Evolutionary conservation across 2,888 invertebrate genomes (phyloP).

Genomic region (Hypena proboscidalis): DNA sequence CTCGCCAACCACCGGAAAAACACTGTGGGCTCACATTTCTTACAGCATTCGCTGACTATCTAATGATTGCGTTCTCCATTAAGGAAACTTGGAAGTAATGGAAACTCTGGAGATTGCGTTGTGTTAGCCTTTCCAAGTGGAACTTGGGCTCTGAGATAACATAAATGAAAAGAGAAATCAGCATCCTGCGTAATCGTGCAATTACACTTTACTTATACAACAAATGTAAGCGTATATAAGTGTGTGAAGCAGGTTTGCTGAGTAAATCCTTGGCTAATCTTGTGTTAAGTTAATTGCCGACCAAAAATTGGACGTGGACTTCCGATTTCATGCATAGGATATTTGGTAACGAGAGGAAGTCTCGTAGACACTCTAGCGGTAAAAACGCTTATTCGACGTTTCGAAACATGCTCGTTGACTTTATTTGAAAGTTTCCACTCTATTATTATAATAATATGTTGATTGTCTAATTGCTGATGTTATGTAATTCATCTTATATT

Average conservation of each 20-base stretch:
- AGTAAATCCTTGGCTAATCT: conserved; percentile 16
- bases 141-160: conserved; percentile 32
- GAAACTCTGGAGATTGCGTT: conserved; percentile 29
- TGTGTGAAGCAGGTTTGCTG: not conserved
- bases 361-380: conserved; percentile 33
- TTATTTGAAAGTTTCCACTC: conserved; percentile 28
- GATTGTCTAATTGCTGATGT: conserved; percentile 23
- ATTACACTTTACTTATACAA: conserved; percentile 7
- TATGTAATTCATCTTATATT: conserved; percentile 32
- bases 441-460: conserved; percentile 22
- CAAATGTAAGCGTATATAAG: not conserved
- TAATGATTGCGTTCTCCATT: conserved; percentile 24
- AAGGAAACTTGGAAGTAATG: conserved; percentile 38
- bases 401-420: conserved; percentile 27
- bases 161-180: conserved; percentile 41
- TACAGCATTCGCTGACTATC: conserved; percentile 43
- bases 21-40: conserved; percentile 53
- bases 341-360: conserved; percentile 50
- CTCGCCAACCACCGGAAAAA: conserved; percentile 53
- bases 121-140: conserved; percentile 19
- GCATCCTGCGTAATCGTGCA: conserved; percentile 32
- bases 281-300: conserved; percentile 30
- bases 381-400: conserved; percentile 38
- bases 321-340: conserved; percentile 43
- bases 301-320: conserved; percentile 28